Evolutionary conservation across 2,888 invertebrate genomes (phyloP).

Genomic region (Hirtodrosophila cameraria): DNA sequence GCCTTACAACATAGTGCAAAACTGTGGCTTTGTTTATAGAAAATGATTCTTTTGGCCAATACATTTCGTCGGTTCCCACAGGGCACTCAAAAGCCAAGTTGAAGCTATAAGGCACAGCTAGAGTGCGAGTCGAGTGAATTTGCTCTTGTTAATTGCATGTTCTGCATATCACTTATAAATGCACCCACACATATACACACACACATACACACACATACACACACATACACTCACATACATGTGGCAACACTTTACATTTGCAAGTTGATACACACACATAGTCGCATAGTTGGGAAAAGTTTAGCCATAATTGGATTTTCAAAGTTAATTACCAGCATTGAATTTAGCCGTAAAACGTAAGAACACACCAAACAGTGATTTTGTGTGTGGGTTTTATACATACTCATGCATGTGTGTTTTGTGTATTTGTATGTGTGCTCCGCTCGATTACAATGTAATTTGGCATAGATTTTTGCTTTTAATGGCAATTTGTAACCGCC

Average conservation of each 20-base stretch:
- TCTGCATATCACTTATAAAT: slow-evolving; percentile 81
- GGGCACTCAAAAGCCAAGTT: neutral
- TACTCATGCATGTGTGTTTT: neutral
- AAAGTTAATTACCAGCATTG: slow-evolving; percentile 82
- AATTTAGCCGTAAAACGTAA: slow-evolving; percentile 75
- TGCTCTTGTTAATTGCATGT: slow-evolving; percentile 82
- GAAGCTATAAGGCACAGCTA: slow-evolving; percentile 15
- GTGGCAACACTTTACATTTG: slow-evolving; percentile 48
- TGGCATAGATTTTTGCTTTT: slow-evolving; percentile 65
- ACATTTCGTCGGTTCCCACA: too few species aligned
- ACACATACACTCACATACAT: slow-evolving; percentile 9
- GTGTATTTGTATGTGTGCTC: slow-evolving; percentile 30
- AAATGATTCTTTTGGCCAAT: too few species aligned
- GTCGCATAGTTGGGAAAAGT: slow-evolving; percentile 69
- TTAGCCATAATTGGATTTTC: slow-evolving; percentile 82
- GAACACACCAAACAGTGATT: slow-evolving; percentile 47
- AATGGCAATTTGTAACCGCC: slow-evolving; percentile 34
- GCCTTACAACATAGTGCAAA: too few species aligned
- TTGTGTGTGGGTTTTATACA: neutral
- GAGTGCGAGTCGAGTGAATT: slow-evolving; percentile 61
- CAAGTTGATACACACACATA: slow-evolving; percentile 36
- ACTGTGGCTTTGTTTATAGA: too few species aligned
- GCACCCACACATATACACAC: slow-evolving; percentile 50
- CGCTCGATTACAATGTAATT: slow-evolving; percentile 69
- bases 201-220: slow-evolving; percentile 13